Conservation (phyloP, 2,888 invertebrate species). For the Amorpha juglandis region DNA sequence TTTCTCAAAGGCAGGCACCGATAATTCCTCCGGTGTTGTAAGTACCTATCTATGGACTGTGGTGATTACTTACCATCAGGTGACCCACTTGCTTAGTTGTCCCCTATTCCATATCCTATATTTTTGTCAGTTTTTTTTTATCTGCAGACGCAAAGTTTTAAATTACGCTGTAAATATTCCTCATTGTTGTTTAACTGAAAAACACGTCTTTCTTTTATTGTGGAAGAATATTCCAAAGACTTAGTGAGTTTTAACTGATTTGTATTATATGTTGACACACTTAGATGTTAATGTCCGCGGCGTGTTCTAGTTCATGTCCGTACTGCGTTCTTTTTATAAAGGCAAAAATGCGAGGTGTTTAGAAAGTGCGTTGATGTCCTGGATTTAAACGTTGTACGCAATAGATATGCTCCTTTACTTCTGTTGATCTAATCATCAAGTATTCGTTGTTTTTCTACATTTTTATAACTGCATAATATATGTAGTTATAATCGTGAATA, state of each 20-base stretch:
- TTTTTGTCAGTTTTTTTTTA: background rate
- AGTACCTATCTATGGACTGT: too few species aligned
- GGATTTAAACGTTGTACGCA: background rate
- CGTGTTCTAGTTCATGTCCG: constrained; percentile 11
- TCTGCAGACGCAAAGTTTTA: too few species aligned
- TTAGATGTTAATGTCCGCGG: background rate
- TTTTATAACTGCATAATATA: background rate
- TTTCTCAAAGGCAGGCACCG: too few species aligned
- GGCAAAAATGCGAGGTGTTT: constrained; percentile 7
- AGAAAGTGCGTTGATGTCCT: constrained; percentile 16
- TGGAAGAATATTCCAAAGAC: background rate
- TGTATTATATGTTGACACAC: constrained; percentile 2
- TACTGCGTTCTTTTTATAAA: background rate
- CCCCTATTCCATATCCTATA: too few species aligned
- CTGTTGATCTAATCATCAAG: background rate
- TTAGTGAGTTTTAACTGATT: background rate
- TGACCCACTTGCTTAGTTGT: too few species aligned
- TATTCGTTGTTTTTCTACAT: background rate
- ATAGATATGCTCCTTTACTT: background rate
- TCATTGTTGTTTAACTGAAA: background rate
- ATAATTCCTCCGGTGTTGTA: too few species aligned
- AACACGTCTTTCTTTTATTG: background rate
- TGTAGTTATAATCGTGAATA: too few species aligned
- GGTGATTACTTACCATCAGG: too few species aligned
- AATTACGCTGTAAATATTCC: background rate